Evolutionary conservation across 2,797 vertebrate genomes (phyloP).

Genomic region (Hybognathus amarus): DNA sequence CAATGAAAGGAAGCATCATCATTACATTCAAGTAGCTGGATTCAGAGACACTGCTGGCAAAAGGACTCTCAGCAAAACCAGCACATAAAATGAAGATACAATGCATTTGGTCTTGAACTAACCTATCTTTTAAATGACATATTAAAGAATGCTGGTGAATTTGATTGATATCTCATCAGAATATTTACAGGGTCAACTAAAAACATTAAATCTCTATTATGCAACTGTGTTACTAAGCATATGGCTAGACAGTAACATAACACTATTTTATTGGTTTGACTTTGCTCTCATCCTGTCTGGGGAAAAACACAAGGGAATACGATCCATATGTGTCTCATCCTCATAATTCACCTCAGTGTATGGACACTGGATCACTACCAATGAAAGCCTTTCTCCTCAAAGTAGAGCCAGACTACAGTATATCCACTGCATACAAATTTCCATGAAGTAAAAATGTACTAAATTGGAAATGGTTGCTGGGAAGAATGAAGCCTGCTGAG

Average conservation of each 20-base stretch:
- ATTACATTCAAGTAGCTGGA: slow-evolving; percentile 18
- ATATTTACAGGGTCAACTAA: background rate
- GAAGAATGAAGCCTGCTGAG: background rate
- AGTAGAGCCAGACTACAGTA: slow-evolving; percentile 11
- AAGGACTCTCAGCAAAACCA: slow-evolving; percentile 11
- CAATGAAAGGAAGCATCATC: background rate
- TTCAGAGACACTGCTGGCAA: background rate
- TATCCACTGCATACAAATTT: slow-evolving; percentile 5
- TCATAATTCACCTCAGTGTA: background rate
- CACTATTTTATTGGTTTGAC: slow-evolving; percentile 9
- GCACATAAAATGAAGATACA: background rate
- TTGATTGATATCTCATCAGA: background rate
- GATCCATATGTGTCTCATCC: background rate
- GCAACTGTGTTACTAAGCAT: background rate
- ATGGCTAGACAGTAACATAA: background rate
- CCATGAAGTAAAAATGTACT: background rate
- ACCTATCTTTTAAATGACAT: background rate
- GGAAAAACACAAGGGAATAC: background rate
- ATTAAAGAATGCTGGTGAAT: background rate
- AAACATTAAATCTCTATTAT: background rate
- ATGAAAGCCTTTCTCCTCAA: slow-evolving; percentile 4
- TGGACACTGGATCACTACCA: slow-evolving; percentile 2
- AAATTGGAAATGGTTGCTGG: background rate
- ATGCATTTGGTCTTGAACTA: background rate
- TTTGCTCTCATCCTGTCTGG: slow-evolving; percentile 9